phyloP scores from a whole-genome alignment of 2,113 vertebrate species.

The Myocastor coypus region DNA sequence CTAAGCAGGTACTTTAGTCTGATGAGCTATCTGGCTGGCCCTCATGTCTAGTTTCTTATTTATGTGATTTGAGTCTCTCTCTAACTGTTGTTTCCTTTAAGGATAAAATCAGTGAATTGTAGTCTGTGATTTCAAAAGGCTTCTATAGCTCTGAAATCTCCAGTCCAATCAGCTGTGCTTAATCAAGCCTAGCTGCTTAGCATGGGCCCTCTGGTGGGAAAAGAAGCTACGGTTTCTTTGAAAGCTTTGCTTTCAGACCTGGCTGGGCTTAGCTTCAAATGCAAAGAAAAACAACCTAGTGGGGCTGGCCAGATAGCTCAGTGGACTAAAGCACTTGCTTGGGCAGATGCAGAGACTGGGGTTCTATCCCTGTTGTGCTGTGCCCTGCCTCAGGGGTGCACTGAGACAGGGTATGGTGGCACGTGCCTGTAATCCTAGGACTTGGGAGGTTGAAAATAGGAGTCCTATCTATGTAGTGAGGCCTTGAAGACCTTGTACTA shows the following conservation, averaged over 20 bases:
- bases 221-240: not conserved
- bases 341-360: too few species aligned
- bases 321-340: too few species aligned
- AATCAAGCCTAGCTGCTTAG: not conserved
- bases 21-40: too few species aligned
- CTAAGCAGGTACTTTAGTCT: too few species aligned
- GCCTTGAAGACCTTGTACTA: too few species aligned
- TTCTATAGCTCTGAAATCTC: not conserved
- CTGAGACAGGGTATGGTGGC: too few species aligned
- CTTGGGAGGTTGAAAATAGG: too few species aligned
- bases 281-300: not conserved
- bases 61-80: not conserved
- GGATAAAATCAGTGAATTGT: not conserved
- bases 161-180: not conserved
- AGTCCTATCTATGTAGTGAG: too few species aligned
- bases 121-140: constrained; percentile 13
- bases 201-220: too few species aligned
- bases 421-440: too few species aligned
- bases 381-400: not conserved
- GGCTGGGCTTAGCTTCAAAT: not conserved
- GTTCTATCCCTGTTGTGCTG: too few species aligned
- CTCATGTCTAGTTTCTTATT: not conserved
- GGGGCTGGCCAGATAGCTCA: too few species aligned
- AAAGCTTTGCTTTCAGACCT: not conserved
- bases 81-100: not conserved